phyloP scores from a whole-genome alignment of 2,113 vertebrate species.

The Perccottus glenii region DNA sequence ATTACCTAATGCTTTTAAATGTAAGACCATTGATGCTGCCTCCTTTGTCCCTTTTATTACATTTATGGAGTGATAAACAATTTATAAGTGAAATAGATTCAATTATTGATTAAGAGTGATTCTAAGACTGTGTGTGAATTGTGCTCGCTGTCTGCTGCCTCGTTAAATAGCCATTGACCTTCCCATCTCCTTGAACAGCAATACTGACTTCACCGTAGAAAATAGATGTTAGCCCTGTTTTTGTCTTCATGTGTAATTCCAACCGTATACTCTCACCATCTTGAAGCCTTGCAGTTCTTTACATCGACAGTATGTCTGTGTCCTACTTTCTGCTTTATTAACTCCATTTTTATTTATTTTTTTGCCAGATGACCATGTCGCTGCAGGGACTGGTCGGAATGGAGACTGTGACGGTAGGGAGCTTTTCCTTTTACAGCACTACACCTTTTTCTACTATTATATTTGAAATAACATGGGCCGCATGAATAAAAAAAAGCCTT shows the following conservation, averaged over 20 bases:
- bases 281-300: background rate
- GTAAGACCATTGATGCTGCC: background rate
- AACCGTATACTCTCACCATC: background rate
- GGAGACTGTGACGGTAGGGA: slow-evolving; percentile 64
- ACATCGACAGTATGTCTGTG: background rate
- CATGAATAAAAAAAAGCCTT: slow-evolving; percentile 17
- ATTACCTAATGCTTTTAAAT: background rate
- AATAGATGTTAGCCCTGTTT: slow-evolving; percentile 2
- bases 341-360: slow-evolving; percentile 11
- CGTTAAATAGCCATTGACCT: slow-evolving; percentile 42
- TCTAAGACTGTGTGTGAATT: background rate
- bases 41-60: background rate
- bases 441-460: slow-evolving; percentile 14
- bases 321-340: slow-evolving; percentile 11
- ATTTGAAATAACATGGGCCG: slow-evolving; percentile 15
- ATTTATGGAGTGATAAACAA: background rate
- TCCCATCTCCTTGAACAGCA: slow-evolving; percentile 17
- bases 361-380: slow-evolving; percentile 72
- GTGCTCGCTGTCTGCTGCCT: slow-evolving; percentile 15
- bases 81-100: background rate
- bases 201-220: slow-evolving; percentile 10
- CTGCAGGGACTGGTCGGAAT: slow-evolving; percentile 59
- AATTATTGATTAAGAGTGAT: background rate
- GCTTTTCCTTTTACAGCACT: slow-evolving; percentile 21
- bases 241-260: background rate